These are phyloP conservation scores for Furcula furcula DNA, from an alignment of 2,888 invertebrate species.

Conservation along the genomic window DNA sequence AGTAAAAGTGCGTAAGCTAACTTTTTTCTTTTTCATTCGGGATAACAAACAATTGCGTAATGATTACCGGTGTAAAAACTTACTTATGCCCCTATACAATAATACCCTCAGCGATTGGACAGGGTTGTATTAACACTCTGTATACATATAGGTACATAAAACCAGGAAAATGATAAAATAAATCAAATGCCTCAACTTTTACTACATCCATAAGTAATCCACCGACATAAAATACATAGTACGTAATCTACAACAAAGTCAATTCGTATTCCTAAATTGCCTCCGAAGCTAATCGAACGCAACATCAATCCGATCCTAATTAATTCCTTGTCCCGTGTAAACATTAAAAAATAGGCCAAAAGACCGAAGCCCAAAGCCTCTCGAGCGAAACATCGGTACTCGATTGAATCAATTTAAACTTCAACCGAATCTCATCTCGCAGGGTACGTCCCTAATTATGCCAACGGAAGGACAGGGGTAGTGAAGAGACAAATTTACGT, in stretches of 20 bases:
- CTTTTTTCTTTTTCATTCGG: too few species aligned
- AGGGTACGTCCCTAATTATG: constrained; percentile 79
- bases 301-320: constrained; percentile 50
- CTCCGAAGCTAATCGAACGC: constrained; percentile 30
- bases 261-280: constrained; percentile 7
- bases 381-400: constrained; percentile 67
- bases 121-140: too few species aligned
- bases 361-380: constrained; percentile 43
- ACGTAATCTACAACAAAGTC: not conserved
- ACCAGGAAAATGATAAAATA: too few species aligned
- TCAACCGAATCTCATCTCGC: constrained; percentile 69
- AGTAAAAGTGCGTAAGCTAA: too few species aligned
- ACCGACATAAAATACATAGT: too few species aligned
- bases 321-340: constrained; percentile 58
- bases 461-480: constrained; percentile 68
- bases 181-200: too few species aligned
- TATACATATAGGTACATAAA: too few species aligned
- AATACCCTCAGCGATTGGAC: too few species aligned
- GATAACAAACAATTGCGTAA: too few species aligned
- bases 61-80: too few species aligned
- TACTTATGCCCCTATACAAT: too few species aligned
- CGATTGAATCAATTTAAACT: constrained; percentile 80
- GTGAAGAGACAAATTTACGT: constrained; percentile 56
- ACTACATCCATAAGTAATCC: too few species aligned
- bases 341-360: constrained; percentile 25